These are phyloP conservation scores for Ochropleura leucogaster DNA, from an alignment of 2,888 invertebrate genomes.

Conservation along the genomic window DNA sequence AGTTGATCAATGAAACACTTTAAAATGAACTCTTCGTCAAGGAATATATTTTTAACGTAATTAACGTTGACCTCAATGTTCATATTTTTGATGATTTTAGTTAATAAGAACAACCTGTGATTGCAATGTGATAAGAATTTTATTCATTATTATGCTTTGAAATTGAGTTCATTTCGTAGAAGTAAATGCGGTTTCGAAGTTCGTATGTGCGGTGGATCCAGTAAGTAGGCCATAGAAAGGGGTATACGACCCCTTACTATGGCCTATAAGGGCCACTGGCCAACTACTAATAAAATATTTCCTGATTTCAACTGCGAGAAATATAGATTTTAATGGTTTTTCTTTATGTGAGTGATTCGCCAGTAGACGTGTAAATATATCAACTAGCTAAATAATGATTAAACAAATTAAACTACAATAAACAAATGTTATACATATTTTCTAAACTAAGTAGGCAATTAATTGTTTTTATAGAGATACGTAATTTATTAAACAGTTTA, in stretches of 20 bases:
- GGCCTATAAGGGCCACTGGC: neutral
- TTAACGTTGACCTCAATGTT: neutral
- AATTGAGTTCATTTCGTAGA: neutral
- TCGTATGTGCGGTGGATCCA: neutral
- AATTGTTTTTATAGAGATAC: neutral
- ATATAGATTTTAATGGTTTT: neutral
- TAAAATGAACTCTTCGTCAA: neutral
- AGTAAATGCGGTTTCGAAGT: neutral
- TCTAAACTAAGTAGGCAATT: neutral
- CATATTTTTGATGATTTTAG: conserved; percentile 1
- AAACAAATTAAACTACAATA: too few relatives aligned
- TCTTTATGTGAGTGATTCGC: neutral
- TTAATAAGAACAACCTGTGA: conserved; percentile 31
- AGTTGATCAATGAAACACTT: too few relatives aligned
- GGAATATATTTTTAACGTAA: neutral
- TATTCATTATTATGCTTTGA: neutral
- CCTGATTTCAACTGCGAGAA: neutral
- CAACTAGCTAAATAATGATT: neutral
- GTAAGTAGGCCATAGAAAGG: too few relatives aligned
- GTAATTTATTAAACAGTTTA: neutral
- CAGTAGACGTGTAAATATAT: neutral
- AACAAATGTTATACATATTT: neutral
- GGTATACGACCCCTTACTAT: neutral
- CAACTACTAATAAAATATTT: neutral
- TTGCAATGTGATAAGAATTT: conserved; percentile 27